Evolutionary conservation across 2,797 vertebrate genomes (phyloP), one percentile per base, ranked within the genome.

Genomic region (Fratercula arctica): DNA sequence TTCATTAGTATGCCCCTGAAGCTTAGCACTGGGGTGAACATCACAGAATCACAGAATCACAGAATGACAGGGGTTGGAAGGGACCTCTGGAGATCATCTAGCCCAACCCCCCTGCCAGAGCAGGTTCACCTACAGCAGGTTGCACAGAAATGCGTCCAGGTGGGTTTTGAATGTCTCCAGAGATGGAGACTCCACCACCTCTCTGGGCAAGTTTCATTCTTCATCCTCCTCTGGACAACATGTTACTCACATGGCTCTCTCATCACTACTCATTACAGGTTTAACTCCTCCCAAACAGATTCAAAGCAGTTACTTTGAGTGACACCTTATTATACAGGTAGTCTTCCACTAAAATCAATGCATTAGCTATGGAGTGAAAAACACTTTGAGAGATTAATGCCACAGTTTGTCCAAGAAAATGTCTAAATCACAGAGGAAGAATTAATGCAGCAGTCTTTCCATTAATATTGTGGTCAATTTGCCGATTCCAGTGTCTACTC

Each of bases 371-470:
- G 31, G 14, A 91, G 56, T 70, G 45, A 87, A 87, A 96, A 85
- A 48, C 45, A 60, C 1, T 0, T 31, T 14, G 21, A 35, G 45
- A 79, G 45, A 41, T 68, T 72, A 75, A 75, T 84, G 64, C 54
- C 25, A 84, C 60, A 28, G 18, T 59, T 85, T 85, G 35, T 78
- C 73, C 83, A 75, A 86, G 72, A 75, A 93, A 85, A 80, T 29
- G 28, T 87, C 76, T 86, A 25, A 96, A 84, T 41, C 66, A 73
- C 37, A 66, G 53, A 57, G 41, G 61, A 94, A 84, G 85, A 95
- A 86, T 86, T 54, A 96, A 88, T 85, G 46, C 21, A 83, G 24
- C 45, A 84, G 17, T 43, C 59, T 91, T 96, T 94, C 83, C 73
- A 88, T 69, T 85, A 90, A 60, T 61, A 78, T n/a, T 67, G 87